These are phyloP conservation scores for Montipora cactus DNA, from an alignment of 64 coral and sea anemone genomes.

Conservation along the genomic window DNA sequence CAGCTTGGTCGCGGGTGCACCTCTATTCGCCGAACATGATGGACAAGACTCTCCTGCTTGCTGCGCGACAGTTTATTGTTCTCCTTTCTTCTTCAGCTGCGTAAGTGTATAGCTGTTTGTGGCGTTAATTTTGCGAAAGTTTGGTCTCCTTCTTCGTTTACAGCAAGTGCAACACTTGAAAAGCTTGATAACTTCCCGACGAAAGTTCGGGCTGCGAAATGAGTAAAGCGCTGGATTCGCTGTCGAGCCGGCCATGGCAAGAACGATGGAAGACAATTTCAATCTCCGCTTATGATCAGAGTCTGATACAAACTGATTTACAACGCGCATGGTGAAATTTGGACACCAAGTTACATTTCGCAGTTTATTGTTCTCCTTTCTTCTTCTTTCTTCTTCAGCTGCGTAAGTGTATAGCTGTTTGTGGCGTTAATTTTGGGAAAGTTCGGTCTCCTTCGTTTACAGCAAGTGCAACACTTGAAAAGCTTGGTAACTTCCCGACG, in stretches of 20 bases:
- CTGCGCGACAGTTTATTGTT: too few species aligned
- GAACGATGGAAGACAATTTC: not conserved
- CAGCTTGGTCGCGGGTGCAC: too few species aligned
- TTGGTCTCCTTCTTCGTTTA: not conserved
- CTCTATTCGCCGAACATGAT: too few species aligned
- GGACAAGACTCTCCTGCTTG: too few species aligned
- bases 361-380: not conserved
- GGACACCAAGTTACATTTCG: slow-evolving; percentile 26
- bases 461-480: not conserved
- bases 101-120: not conserved
- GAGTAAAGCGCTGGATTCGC: slow-evolving; percentile 24
- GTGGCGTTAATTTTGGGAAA: not conserved
- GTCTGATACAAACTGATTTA: not conserved
- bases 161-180: not conserved
- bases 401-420: not conserved
- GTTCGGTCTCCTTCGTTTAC: not conserved
- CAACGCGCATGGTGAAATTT: not conserved
- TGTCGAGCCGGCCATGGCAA: not conserved
- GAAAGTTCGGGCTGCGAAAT: slow-evolving; percentile 28
- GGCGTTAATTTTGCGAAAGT: not conserved
- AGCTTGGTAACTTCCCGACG: slow-evolving; percentile 14
- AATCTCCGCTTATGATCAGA: not conserved
- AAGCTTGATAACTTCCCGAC: slow-evolving; percentile 2
- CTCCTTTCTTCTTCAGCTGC: not conserved
- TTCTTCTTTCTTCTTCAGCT: not conserved